Evolutionary conservation across 2,888 invertebrate species (phyloP).

Genomic region (Acheta domesticus): DNA sequence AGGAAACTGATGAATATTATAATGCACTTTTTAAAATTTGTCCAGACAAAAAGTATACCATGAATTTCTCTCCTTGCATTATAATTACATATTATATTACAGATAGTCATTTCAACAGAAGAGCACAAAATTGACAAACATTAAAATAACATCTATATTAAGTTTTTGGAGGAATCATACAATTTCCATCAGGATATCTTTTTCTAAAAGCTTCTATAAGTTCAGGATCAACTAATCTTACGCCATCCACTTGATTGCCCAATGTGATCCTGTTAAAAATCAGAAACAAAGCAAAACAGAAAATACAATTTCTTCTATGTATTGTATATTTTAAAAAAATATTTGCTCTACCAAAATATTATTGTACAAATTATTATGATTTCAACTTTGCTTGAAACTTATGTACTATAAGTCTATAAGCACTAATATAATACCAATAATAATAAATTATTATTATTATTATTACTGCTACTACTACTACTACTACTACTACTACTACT

Average conservation of each 20-base stretch:
- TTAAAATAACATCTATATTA: not conserved
- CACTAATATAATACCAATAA: no score
- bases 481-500: no score
- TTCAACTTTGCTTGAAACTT: no score
- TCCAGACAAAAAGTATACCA: no score
- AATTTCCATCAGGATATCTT: constrained; percentile 87
- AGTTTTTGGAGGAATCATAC: constrained; percentile 51
- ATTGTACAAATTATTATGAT: not conserved
- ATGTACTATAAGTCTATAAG: not conserved
- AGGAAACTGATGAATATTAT: no score
- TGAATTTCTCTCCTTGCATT: no score
- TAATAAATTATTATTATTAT: no score
- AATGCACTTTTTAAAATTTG: no score
- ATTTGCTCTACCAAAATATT: not conserved
- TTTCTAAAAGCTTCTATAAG: constrained; percentile 85
- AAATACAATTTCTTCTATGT: not conserved
- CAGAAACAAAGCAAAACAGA: constrained; percentile 20
- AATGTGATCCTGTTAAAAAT: constrained; percentile 68
- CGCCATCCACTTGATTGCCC: constrained; percentile 95
- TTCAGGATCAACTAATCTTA: constrained; percentile 86
- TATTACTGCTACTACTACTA: no score
- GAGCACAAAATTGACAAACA: no score
- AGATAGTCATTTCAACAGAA: no score
- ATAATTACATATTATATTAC: no score
- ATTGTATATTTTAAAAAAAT: not conserved